Percentiles rank a stretch among this genome's conserved stretches.
Conservation (phyloP, 1,140 invertebrate species). For the Diachasma alloeum region DNA sequence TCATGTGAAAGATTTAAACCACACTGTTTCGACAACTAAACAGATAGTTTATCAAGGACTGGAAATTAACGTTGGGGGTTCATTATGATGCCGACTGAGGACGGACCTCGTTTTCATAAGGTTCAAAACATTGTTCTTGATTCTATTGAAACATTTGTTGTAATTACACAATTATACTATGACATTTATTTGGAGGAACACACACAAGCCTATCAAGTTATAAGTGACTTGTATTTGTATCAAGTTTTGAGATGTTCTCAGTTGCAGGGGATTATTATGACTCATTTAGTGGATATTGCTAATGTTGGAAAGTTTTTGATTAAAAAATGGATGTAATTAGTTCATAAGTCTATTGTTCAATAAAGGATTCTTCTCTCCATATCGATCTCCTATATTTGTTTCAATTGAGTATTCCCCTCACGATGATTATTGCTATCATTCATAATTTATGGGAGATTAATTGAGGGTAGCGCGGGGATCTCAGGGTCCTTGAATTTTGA, state of each 20-base stretch:
- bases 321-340: neutral
- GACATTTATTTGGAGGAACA: constrained; percentile 1
- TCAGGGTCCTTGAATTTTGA: too few relatives aligned
- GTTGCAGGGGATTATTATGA: neutral
- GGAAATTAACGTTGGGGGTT: neutral
- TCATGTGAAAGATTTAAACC: neutral
- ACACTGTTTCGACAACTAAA: neutral
- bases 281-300: neutral
- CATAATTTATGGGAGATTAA: too few relatives aligned
- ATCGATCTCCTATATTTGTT: too few relatives aligned
- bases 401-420: too few relatives aligned
- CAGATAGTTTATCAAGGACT: neutral
- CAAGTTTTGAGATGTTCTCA: neutral
- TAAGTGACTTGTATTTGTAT: neutral
- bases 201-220: neutral
- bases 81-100: neutral
- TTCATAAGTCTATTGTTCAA: too few relatives aligned
- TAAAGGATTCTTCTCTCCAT: too few relatives aligned
- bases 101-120: neutral
- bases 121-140: neutral
- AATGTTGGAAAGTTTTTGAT: neutral
- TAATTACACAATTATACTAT: neutral
- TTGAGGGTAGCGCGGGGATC: too few relatives aligned
- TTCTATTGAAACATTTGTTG: neutral
- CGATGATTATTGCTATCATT: too few relatives aligned